These are phyloP conservation scores for Heliconius hermathena DNA, from an alignment of 1,140 invertebrate genomes.

Conservation along the genomic window DNA sequence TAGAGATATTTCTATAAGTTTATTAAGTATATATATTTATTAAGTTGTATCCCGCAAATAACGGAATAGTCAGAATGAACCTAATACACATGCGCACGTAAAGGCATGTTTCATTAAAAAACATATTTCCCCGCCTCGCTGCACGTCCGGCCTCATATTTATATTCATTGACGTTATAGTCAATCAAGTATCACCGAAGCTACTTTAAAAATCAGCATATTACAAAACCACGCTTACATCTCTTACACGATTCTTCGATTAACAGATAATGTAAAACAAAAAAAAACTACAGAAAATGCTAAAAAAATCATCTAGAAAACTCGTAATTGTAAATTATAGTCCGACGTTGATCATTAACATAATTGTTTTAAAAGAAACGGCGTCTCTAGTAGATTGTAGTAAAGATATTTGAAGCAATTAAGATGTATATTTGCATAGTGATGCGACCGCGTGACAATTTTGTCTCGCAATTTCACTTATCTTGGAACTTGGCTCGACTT, in stretches of 20 bases:
- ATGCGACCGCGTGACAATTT: conserved; percentile 63
- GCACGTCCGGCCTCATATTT: background rate
- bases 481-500: conserved; percentile 25
- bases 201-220: background rate
- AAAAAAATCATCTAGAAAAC: background rate
- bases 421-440: conserved; percentile 73
- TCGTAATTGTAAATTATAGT: conserved; percentile 71
- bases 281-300: background rate
- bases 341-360: conserved; percentile 66
- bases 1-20: too few species aligned
- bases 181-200: background rate
- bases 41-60: too few species aligned
- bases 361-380: conserved; percentile 78
- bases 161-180: background rate
- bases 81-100: too few species aligned
- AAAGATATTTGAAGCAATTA: conserved; percentile 72
- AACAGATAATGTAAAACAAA: background rate
- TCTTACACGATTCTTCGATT: conserved; percentile 5
- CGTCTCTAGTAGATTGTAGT: conserved; percentile 66
- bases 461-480: conserved; percentile 64
- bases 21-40: too few species aligned
- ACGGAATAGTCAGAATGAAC: too few species aligned
- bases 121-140: too few species aligned
- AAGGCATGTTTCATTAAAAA: too few species aligned
- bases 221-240: background rate